Conservation (phyloP, 2,888 invertebrate species). For the Sinodicranocentrus sp. region DNA sequence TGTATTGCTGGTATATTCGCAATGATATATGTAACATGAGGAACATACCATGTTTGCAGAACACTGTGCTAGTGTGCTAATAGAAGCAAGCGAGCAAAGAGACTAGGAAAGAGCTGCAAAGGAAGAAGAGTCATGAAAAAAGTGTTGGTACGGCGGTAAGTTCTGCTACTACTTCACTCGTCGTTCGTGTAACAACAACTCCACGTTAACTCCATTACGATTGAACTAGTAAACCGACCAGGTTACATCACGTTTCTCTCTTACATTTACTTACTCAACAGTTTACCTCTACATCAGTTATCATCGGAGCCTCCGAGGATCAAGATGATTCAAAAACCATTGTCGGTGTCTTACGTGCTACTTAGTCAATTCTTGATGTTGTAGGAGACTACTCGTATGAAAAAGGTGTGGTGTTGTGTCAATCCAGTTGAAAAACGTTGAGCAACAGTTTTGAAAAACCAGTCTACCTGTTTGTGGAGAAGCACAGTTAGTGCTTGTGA, state of each 20-base stretch:
- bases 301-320: slow-evolving; percentile 67
- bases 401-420: slow-evolving; percentile 18
- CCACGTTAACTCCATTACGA: slow-evolving; percentile 39
- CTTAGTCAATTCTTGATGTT: slow-evolving; percentile 51
- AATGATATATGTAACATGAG: background rate
- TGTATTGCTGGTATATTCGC: too few relatives aligned
- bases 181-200: slow-evolving; percentile 62
- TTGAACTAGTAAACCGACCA: slow-evolving; percentile 64
- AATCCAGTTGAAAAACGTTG: background rate
- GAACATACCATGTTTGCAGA: background rate
- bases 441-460: slow-evolving; percentile 35
- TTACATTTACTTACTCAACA: slow-evolving; percentile 71
- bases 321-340: slow-evolving; percentile 72
- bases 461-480: too few relatives aligned
- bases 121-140: slow-evolving; percentile 22
- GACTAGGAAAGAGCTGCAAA: slow-evolving; percentile 1
- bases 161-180: slow-evolving; percentile 49
- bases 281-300: slow-evolving; percentile 64
- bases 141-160: slow-evolving; percentile 48
- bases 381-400: slow-evolving; percentile 45
- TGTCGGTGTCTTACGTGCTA: slow-evolving; percentile 68
- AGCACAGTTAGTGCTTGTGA: too few relatives aligned
- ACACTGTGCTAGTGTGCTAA: slow-evolving; percentile 49
- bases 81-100: slow-evolving; percentile 19
- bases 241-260: slow-evolving; percentile 66